Evolutionary conservation across 2,113 vertebrate species (phyloP).

Genomic region (Tragelaphus buxtoni): DNA sequence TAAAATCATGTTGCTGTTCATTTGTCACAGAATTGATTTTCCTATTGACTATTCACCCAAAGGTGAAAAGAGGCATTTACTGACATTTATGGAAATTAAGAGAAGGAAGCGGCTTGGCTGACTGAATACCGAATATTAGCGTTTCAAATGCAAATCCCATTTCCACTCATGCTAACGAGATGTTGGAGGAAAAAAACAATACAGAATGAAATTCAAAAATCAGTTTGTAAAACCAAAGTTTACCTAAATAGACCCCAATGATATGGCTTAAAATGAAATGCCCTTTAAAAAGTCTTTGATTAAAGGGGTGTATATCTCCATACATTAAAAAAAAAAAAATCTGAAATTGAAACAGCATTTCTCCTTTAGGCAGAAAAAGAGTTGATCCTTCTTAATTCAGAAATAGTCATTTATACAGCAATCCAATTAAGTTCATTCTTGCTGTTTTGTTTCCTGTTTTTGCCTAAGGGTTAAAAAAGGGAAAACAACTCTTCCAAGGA

Average conservation of each 20-base stretch:
- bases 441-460: neutral
- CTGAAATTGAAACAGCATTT: neutral
- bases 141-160: conserved; percentile 16
- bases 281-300: neutral
- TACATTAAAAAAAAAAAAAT: neutral
- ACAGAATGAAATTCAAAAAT: neutral
- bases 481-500: neutral
- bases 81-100: conserved; percentile 66
- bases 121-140: conserved; percentile 1
- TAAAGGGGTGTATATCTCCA: neutral
- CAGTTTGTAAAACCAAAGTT: neutral
- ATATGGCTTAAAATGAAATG: neutral
- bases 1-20: conserved; percentile 44
- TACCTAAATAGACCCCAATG: neutral
- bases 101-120: neutral
- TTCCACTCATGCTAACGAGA: conserved; percentile 39
- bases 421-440: neutral
- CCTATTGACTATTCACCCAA: conserved; percentile 60
- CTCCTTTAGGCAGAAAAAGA: neutral
- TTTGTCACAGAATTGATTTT: conserved; percentile 64
- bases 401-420: neutral
- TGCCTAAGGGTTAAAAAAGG: neutral
- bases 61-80: conserved; percentile 66
- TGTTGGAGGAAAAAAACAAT: neutral
- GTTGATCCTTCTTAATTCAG: neutral